Conservation (phyloP, 2,113 vertebrate species). For the Gambusia holbrooki region DNA sequence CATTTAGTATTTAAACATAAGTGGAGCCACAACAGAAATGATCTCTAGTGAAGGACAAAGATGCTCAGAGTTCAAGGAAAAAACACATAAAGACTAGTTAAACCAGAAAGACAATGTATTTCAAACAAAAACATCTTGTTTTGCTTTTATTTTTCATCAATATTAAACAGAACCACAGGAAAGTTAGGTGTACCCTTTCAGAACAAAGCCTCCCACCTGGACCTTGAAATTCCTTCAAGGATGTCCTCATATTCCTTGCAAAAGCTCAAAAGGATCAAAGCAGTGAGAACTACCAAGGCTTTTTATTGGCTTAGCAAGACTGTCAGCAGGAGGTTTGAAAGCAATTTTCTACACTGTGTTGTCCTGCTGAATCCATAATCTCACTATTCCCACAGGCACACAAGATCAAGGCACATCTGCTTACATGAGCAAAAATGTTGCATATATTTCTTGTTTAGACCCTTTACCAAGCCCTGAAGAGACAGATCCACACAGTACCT, state of each 20-base stretch:
- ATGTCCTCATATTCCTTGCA: neutral
- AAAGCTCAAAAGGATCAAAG: neutral
- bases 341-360: slow-evolving; percentile 15
- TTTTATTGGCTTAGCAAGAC: slow-evolving; percentile 21
- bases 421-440: slow-evolving; percentile 37
- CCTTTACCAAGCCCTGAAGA: slow-evolving; percentile 39
- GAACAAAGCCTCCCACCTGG: neutral
- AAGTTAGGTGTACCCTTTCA: slow-evolving; percentile 9
- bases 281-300: neutral
- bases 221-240: neutral
- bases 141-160: neutral
- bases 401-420: slow-evolving; percentile 38
- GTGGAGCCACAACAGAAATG: neutral
- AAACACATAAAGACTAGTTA: neutral
- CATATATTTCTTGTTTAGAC: slow-evolving; percentile 36
- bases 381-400: slow-evolving; percentile 23
- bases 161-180: slow-evolving; percentile 12
- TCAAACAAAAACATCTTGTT: neutral
- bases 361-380: slow-evolving; percentile 14
- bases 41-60: neutral
- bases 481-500: slow-evolving; percentile 33
- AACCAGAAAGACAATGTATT: neutral
- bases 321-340: slow-evolving; percentile 16
- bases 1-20: neutral
- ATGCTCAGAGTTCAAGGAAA: neutral